Evolutionary conservation across 2,888 invertebrate species (phyloP).

Genomic region (Phania funesta): DNA sequence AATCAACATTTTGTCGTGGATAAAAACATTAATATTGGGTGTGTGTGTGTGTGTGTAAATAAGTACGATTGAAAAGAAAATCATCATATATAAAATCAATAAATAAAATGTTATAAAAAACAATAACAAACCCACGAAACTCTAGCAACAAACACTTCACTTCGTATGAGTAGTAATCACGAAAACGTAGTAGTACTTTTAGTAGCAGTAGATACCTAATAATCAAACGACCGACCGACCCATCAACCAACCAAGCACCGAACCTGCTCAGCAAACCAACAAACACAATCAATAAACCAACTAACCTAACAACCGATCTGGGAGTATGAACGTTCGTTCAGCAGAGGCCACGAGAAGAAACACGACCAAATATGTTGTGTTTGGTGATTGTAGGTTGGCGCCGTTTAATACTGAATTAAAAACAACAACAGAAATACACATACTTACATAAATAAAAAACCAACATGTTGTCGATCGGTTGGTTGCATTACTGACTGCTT

Average conservation of each 20-base stretch:
- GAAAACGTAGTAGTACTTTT: slow-evolving; percentile 11
- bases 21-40: slow-evolving; percentile 27
- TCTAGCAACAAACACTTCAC: slow-evolving; percentile 18
- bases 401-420: slow-evolving; percentile 33
- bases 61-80: slow-evolving; percentile 22
- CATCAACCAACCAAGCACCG: slow-evolving; percentile 22
- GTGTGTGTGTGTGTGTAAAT: neutral
- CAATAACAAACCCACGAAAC: slow-evolving; percentile 34
- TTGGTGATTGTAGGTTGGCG: slow-evolving; percentile 45
- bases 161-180: slow-evolving; percentile 24
- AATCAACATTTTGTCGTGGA: slow-evolving; percentile 39
- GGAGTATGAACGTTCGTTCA: slow-evolving; percentile 24
- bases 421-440: neutral
- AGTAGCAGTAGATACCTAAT: slow-evolving; percentile 28
- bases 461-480: slow-evolving; percentile 3
- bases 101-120: slow-evolving; percentile 10
- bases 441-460: slow-evolving; percentile 29
- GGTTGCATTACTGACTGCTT: slow-evolving; percentile 31
- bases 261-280: slow-evolving; percentile 29
- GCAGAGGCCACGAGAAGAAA: slow-evolving; percentile 21
- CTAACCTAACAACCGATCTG: slow-evolving; percentile 53
- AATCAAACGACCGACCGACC: slow-evolving; percentile 35
- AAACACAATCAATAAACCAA: slow-evolving; percentile 49
- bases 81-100: slow-evolving; percentile 13
- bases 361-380: slow-evolving; percentile 43